phyloP scores from a whole-genome alignment of 1,140 invertebrate species.

The Rhopalosiphum maidis region DNA sequence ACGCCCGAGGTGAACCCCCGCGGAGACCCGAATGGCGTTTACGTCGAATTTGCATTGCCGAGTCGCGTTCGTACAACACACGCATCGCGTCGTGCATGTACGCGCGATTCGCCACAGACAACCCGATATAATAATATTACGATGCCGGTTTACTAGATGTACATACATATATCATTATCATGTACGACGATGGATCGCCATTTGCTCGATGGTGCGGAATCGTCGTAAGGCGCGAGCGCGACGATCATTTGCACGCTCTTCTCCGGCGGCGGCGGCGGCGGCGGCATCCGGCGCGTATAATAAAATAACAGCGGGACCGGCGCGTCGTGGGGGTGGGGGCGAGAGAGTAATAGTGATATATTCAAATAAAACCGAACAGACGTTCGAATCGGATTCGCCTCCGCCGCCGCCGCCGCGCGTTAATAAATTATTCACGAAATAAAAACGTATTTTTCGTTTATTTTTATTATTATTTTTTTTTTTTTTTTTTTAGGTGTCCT shows the following conservation, averaged over 20 bases:
- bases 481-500: background rate
- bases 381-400: constrained; percentile 51
- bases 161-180: background rate
- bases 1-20: background rate
- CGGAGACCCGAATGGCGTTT: background rate
- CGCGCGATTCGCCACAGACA: constrained; percentile 23
- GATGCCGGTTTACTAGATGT: no score
- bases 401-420: background rate
- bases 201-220: constrained; percentile 29
- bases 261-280: background rate
- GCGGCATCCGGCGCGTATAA: background rate
- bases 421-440: constrained; percentile 51
- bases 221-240: constrained; percentile 8
- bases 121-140: background rate
- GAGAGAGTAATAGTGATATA: constrained; percentile 38
- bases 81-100: no score
- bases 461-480: background rate
- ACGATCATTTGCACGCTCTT: constrained; percentile 46
- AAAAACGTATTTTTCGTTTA: background rate
- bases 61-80: background rate
- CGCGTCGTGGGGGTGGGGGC: background rate
- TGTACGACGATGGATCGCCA: constrained; percentile 12
- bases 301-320: background rate
- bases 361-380: constrained; percentile 56
- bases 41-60: constrained; percentile 24